phyloP scores from a whole-genome alignment of 2,888 invertebrate species.

The Agrotis segetum region DNA sequence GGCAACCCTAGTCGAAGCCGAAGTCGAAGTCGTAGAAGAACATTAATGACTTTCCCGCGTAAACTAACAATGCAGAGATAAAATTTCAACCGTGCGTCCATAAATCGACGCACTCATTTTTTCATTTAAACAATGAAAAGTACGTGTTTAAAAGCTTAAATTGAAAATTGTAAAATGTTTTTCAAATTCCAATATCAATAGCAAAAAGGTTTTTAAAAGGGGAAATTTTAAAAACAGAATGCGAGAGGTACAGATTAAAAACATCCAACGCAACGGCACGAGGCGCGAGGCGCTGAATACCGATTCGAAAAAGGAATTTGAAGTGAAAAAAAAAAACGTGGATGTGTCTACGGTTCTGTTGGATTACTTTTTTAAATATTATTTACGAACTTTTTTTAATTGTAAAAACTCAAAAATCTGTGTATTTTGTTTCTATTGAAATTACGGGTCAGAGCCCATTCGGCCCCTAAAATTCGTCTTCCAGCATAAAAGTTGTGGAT shows the following conservation, averaged over 20 bases:
- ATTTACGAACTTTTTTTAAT: background rate
- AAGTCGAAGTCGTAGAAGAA: too few relatives aligned
- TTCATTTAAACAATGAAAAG: background rate
- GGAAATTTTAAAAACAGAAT: slow-evolving; percentile 5
- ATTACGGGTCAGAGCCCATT: too few relatives aligned
- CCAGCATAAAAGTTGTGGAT: too few relatives aligned
- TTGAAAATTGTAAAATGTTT: slow-evolving; percentile 7
- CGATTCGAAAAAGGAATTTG: background rate
- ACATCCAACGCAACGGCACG: too few relatives aligned
- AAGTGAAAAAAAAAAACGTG: background rate
- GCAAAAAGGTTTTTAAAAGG: background rate
- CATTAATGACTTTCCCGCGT: too few relatives aligned
- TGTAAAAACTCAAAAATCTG: background rate
- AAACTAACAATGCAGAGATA: too few relatives aligned
- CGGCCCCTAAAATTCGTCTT: too few relatives aligned
- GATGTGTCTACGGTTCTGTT: background rate
- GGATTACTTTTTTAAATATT: background rate
- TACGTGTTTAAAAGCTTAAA: background rate
- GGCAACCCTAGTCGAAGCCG: too few relatives aligned
- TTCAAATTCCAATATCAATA: slow-evolving; percentile 17
- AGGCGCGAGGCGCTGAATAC: background rate
- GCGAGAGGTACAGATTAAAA: background rate
- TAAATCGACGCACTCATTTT: background rate
- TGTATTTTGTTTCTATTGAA: background rate
- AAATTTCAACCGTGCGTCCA: too few relatives aligned